phyloP scores from a whole-genome alignment of 2,888 invertebrate genomes.

The Vesta saturnalis region DNA sequence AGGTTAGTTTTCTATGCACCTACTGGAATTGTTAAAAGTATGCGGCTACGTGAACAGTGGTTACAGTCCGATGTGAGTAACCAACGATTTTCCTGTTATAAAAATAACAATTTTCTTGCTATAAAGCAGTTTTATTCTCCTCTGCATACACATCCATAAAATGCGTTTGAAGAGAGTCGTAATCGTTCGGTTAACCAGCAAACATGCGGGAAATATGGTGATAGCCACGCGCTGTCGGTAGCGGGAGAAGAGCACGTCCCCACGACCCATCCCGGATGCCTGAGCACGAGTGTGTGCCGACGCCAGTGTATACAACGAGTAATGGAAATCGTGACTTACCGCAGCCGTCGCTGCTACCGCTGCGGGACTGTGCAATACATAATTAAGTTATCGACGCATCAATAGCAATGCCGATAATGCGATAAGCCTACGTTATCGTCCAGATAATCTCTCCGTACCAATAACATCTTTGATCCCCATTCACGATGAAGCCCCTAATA shows the following conservation, averaged over 20 bases:
- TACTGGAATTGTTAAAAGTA: slow-evolving; percentile 14
- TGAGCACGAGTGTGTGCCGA: slow-evolving; percentile 53
- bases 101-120: slow-evolving; percentile 55
- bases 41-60: neutral
- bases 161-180: slow-evolving; percentile 51
- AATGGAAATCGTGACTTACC: slow-evolving; percentile 59
- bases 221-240: slow-evolving; percentile 43
- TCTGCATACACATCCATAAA: slow-evolving; percentile 51
- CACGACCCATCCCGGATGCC: slow-evolving; percentile 50
- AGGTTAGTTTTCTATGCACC: slow-evolving; percentile 18
- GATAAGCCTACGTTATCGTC: slow-evolving; percentile 39
- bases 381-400: slow-evolving; percentile 50
- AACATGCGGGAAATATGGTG: slow-evolving; percentile 49
- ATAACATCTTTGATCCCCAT: slow-evolving; percentile 26
- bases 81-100: slow-evolving; percentile 51
- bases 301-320: slow-evolving; percentile 57
- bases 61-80: slow-evolving; percentile 42
- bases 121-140: slow-evolving; percentile 55
- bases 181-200: slow-evolving; percentile 52
- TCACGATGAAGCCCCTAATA: neutral
- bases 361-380: slow-evolving; percentile 47
- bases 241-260: slow-evolving; percentile 51
- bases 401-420: slow-evolving; percentile 38
- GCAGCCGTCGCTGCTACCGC: slow-evolving; percentile 43
- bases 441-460: slow-evolving; percentile 31